These are phyloP conservation scores for Belonocnema kinseyi DNA, from an alignment of 1,140 invertebrate species.

Conservation along the genomic window DNA sequence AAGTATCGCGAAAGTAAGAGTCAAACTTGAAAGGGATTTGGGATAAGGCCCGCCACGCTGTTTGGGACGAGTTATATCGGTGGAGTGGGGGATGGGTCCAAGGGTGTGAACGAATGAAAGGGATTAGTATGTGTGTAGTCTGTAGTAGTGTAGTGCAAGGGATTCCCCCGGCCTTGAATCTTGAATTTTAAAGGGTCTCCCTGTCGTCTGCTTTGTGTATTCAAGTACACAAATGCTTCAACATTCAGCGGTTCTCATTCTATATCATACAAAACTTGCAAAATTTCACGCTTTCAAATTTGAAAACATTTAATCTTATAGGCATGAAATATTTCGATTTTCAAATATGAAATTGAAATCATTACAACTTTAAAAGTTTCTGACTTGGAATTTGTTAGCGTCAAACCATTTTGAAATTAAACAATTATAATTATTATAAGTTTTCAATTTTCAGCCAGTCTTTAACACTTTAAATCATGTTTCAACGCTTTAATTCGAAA, in stretches of 20 bases:
- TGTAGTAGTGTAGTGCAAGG: constrained; percentile 22
- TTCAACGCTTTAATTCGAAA: too few relatives aligned
- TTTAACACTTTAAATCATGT: too few relatives aligned
- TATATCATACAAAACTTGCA: not conserved
- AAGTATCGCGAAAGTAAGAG: constrained; percentile 15
- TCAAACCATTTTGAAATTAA: too few relatives aligned
- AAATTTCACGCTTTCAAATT: not conserved
- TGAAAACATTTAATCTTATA: too few relatives aligned
- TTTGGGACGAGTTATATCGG: constrained; percentile 26
- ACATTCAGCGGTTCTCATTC: constrained; percentile 46
- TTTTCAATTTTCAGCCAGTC: too few relatives aligned
- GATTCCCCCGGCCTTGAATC: constrained; percentile 62
- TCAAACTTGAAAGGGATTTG: constrained; percentile 36
- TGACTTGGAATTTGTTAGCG: too few relatives aligned
- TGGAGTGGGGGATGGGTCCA: constrained; percentile 35
- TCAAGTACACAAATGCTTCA: constrained; percentile 40
- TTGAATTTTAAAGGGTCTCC: constrained; percentile 33
- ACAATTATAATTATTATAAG: too few relatives aligned
- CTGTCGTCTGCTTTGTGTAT: constrained; percentile 49
- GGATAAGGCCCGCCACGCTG: not conserved
- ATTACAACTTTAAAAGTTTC: too few relatives aligned
- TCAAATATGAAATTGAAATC: too few relatives aligned
- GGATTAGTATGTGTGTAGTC: too few relatives aligned
- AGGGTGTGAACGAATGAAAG: constrained; percentile 3
- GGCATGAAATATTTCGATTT: too few relatives aligned